Evolutionary conservation across 2,888 invertebrate species (phyloP).

Genomic region (Agapostemon virescens): DNA sequence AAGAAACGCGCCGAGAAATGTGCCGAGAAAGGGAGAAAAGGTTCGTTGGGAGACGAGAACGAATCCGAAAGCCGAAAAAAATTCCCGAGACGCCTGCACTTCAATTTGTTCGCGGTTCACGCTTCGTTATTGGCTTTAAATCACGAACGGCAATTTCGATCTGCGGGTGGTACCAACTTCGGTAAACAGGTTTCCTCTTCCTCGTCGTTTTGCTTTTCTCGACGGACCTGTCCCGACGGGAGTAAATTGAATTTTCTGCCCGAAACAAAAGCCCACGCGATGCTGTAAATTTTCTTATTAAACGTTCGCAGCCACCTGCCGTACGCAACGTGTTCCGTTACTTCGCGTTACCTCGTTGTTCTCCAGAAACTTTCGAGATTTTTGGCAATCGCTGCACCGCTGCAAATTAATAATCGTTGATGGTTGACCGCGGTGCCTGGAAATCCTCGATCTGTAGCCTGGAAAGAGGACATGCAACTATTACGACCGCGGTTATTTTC

Average conservation of each 20-base stretch:
- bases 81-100: constrained; percentile 56
- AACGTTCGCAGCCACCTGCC: constrained; percentile 24
- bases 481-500: background rate
- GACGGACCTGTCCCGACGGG: constrained; percentile 36
- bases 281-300: constrained; percentile 51
- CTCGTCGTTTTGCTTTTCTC: constrained; percentile 48
- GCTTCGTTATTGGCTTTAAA: constrained; percentile 68
- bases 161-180: constrained; percentile 66
- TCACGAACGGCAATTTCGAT: constrained; percentile 64
- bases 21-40: background rate
- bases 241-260: constrained; percentile 65
- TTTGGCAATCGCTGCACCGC: background rate
- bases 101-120: constrained; percentile 66
- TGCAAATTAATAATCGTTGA: too few species aligned
- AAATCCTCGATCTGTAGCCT: too few species aligned
- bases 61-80: constrained; percentile 50
- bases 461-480: too few species aligned
- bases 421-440: too few species aligned
- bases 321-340: background rate
- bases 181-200: constrained; percentile 65
- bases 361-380: background rate
- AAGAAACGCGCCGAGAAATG: background rate
- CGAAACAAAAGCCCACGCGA: constrained; percentile 55
- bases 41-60: constrained; percentile 12
- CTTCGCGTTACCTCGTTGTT: background rate